Evolutionary conservation across 2,113 vertebrate species (phyloP), one percentile per base, ranked within the genome.

Genomic region (Mormyrus iriodes): DNA sequence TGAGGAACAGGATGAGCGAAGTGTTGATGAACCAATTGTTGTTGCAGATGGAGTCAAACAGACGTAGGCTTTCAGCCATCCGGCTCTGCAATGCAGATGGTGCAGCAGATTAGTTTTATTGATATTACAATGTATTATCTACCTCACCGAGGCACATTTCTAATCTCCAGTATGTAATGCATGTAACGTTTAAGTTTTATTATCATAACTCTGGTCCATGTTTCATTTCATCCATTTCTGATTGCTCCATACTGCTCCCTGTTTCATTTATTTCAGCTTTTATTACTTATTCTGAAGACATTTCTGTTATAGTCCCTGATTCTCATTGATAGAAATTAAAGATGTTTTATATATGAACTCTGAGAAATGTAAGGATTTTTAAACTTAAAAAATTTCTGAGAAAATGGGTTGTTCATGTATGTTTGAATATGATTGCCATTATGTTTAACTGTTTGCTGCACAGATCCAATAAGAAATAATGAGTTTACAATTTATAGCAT

Each of bases 11-110:
- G 93, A 99, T 99, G 93, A 99, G 98, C 0, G 98, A 99, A 27
- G 98, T 99, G 96, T 98, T 99, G 96, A 98, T 97, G 94, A 99
- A 99, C 98, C 98, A 99, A 95, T 99, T 99, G 97, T 99, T 99
- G 97, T 99, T 99, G 96, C 98, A 99, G 95, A 99, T 99, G 91
- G 98, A 99, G 94, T 99, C 98, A 17, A 99, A 99, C 8, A 99
- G 97, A 89, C 98, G 98, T 93, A 99, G 96, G 94, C 98, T 99
- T 94, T 99, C 98, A 0, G 98, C 98, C 98, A 99, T 99, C 88
- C 98, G 98, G 93, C 98, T 99, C 98, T 99, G 95, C 15, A 88
- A 46, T 65, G 12, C 27, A n/a, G 51, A 89, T 0, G 1, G 17
- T 31, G 46, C 19, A n/a, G 65, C 35, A 65, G 39, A 6, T 24